Base-by-base conservation (phyloP, 1,140 invertebrate species). In the Aphis craccivora region DNA sequence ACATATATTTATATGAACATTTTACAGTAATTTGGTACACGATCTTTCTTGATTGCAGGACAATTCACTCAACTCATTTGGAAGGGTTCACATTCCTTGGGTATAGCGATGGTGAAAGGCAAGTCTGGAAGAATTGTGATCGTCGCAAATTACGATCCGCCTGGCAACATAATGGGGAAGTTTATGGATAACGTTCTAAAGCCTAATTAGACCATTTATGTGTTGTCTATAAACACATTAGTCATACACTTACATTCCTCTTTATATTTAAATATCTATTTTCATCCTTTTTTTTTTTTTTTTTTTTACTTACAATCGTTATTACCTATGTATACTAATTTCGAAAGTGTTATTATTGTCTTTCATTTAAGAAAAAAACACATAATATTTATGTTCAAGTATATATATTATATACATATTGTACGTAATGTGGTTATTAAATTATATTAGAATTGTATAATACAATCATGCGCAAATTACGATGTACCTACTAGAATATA, bases 121-220 rank as follows among this genome's bases (percentile, higher is more conserved):
- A 97, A 94, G 97, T 97, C 0, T 96, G 97, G 94, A 96, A 97
- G 60, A 97, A 91, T 94, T 25, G 88, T 97, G 94, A 97, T 98
- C 0, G 98, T 98, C 0, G 97, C 97, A 30, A 98, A 98, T 95
- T 99, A 98, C 95, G 96, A 96, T 94, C 98, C 98, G 0, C 96
- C 98, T 9, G 98, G 98, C 2, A 98, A 98, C 95, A 96, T 97
- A 94, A 95, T 98, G 9, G 98, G 97, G 22, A 96, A 96, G 94
- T 98, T 97, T 95, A 95, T 96, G 2, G 96, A 96, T 37, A 98
- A 98, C 95, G 97, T 98, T 23, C 96, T 96, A 43, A 96, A 96
- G 51, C 95, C 95, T 9, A 51, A 43, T 83, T 93, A 81, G 67
- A 90, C 6, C 23, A 22, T 90, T 20, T 30, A 20, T 40, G 25